These are phyloP conservation scores for Rhopalosiphum maidis DNA, from an alignment of 1,140 invertebrate genomes.

Conservation along the genomic window DNA sequence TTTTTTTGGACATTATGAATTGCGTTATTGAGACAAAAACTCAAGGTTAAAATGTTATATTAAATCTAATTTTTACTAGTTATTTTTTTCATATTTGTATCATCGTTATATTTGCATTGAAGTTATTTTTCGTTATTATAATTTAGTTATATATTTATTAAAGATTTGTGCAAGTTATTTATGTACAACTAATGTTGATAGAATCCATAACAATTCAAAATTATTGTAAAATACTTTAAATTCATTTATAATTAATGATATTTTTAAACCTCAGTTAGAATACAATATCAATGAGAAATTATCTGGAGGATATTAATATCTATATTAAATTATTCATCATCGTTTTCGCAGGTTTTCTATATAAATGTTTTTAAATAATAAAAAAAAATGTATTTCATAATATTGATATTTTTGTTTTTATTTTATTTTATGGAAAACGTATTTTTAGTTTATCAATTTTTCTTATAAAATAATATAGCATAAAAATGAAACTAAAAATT, in stretches of 20 bases:
- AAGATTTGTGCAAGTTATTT: not conserved
- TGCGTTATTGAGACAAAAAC: not conserved
- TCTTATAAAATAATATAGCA: not conserved
- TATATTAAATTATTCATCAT: slow-evolving; percentile 13
- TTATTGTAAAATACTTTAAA: not conserved
- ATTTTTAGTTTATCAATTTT: not conserved
- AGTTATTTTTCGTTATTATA: not conserved
- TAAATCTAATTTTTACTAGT: not conserved
- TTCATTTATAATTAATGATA: slow-evolving; percentile 32
- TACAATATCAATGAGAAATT: not conserved
- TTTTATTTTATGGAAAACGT: not conserved
- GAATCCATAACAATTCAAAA: not conserved
- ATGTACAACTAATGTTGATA: not conserved
- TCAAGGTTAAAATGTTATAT: not conserved
- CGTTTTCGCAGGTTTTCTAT: not conserved
- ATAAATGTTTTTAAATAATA: not conserved
- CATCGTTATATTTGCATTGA: not conserved
- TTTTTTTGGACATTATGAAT: not conserved
- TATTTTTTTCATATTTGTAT: not conserved
- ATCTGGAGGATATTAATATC: not conserved
- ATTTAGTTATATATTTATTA: not conserved
- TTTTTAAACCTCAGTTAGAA: slow-evolving; percentile 21
- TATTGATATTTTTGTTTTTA: not conserved
- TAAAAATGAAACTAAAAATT: not conserved
- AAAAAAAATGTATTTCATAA: not conserved